phyloP scores from a whole-genome alignment of 2,888 invertebrate genomes.

The Amphipoea oculea region DNA sequence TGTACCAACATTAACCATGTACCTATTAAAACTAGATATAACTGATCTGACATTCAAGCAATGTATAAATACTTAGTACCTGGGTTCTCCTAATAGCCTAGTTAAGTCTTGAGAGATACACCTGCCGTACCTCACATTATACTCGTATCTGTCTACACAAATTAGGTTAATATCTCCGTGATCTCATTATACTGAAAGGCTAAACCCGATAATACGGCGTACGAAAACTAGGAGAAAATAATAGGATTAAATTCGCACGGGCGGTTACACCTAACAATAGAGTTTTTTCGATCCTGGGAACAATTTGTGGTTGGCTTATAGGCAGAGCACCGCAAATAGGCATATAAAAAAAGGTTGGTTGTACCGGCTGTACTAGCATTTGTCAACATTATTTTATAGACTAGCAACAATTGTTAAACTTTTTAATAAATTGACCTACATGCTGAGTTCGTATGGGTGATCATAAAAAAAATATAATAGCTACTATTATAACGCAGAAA shows the following conservation, averaged over 20 bases:
- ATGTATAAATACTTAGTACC: neutral
- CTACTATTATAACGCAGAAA: neutral
- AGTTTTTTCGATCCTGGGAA: conserved; percentile 7
- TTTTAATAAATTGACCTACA: neutral
- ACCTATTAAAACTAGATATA: too few relatives aligned
- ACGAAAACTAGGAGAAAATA: conserved; percentile 43
- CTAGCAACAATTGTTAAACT: neutral
- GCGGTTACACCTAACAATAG: conserved; percentile 10
- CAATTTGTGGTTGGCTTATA: conserved; percentile 1
- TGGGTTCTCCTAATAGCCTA: neutral
- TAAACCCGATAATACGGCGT: conserved; percentile 15
- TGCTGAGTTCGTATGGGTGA: neutral
- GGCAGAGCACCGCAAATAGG: neutral
- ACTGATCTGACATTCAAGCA: neutral
- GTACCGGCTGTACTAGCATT: neutral
- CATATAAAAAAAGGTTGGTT: neutral
- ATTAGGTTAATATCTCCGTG: conserved; percentile 29
- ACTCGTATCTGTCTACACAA: conserved; percentile 11
- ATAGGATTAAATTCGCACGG: conserved; percentile 36
- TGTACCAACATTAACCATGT: too few relatives aligned
- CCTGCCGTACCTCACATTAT: conserved; percentile 8
- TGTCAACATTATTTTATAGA: neutral
- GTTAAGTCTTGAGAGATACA: conserved; percentile 19
- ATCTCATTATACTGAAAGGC: conserved; percentile 50
- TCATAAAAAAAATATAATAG: neutral